Evolutionary conservation across 1,140 invertebrate genomes (phyloP).

Genomic region (Protaetia brevitarsis): DNA sequence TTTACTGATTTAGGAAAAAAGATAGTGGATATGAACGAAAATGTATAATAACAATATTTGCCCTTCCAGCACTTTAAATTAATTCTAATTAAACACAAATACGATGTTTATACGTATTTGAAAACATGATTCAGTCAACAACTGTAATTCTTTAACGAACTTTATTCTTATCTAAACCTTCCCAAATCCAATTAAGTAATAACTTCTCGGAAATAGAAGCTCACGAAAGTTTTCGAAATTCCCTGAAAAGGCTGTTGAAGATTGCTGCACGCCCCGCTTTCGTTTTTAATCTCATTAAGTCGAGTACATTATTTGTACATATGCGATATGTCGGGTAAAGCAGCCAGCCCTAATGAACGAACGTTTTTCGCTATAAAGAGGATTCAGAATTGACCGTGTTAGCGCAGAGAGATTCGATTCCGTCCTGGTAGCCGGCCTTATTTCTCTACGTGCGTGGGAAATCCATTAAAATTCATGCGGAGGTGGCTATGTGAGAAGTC

Average conservation of each 20-base stretch:
- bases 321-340: not conserved
- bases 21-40: no score
- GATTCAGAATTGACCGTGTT: not conserved
- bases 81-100: no score
- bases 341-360: not conserved
- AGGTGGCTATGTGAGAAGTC: not conserved
- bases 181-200: no score
- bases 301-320: not conserved
- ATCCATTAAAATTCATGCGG: conserved; percentile 12
- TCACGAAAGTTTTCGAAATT: not conserved
- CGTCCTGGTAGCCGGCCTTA: not conserved
- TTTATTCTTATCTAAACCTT: no score
- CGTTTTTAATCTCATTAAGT: not conserved
- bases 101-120: no score
- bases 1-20: no score
- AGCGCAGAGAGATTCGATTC: not conserved
- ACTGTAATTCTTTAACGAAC: no score
- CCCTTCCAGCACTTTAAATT: no score
- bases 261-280: not conserved
- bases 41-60: no score
- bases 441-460: not conserved
- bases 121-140: no score
- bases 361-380: conserved; percentile 2
- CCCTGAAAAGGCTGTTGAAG: not conserved
- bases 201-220: not conserved